Percentiles rank a stretch among this genome's conserved stretches.
Evolutionary conservation across 2,113 vertebrate genomes (phyloP).

Genomic region (Vulpes ferrilata): DNA sequence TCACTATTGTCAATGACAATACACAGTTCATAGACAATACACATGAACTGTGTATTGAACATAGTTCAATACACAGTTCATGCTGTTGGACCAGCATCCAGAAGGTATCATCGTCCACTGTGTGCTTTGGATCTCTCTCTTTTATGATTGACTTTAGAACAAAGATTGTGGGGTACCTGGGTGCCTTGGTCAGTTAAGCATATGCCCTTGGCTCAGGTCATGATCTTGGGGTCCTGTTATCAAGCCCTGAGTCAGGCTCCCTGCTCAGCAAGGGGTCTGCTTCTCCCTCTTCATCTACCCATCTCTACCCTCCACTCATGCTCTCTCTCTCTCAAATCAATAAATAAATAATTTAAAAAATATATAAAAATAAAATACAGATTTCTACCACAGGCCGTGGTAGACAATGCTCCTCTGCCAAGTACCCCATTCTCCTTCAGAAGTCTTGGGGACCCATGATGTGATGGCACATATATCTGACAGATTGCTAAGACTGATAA

Average conservation of each 20-base stretch:
- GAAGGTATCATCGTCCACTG: background rate
- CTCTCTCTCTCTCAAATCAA: background rate
- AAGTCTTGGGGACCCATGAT: background rate
- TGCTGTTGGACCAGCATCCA: background rate
- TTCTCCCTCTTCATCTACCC: background rate
- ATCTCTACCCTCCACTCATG: background rate
- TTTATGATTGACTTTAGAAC: slow-evolving; percentile 43
- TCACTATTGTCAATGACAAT: background rate
- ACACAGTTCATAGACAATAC: background rate
- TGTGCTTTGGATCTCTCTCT: background rate
- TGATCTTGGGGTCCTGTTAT: background rate
- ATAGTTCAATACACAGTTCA: background rate
- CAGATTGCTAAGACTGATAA: background rate
- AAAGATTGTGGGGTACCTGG: background rate
- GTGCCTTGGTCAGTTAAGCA: background rate
- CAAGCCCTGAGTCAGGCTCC: background rate
- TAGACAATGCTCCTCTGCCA: background rate
- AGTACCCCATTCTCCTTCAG: background rate
- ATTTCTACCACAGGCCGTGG: background rate
- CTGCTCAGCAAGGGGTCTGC: background rate
- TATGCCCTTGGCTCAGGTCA: background rate
- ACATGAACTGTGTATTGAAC: no score
- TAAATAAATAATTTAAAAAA: background rate
- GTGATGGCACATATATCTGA: background rate
- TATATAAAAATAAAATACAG: background rate